Evolutionary conservation across 1,140 invertebrate species (phyloP), one percentile per base, ranked within the genome.

Genomic region (Megalopta genalis): DNA sequence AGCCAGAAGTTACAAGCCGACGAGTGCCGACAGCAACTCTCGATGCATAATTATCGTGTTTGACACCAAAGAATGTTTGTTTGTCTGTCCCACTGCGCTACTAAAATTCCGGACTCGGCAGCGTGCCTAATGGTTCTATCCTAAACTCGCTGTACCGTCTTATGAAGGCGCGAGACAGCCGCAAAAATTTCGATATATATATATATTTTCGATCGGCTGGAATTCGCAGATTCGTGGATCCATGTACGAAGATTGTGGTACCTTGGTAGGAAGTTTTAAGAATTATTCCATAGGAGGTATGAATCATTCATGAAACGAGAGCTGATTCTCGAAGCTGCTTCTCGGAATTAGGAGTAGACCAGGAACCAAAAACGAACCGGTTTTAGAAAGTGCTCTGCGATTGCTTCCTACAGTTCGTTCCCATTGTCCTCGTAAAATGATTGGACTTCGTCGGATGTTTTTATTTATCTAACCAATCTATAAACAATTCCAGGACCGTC

Each of bases 321-420:
- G 6, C 5, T n/a, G 18, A 12, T 42, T 5, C 1, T 0, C n/a
- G 27, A 42, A 46, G 16, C 25, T 27, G 16, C n/a, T 0, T 57
- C 12, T 21, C 12, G 5, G 25, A 71, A 71, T 52, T 42, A 23
- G 16, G 32, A 64, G 23, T 23, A 16, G 32, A 14, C 39, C n/a
- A 46, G 21, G 60, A 70, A n/a, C 52, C 8, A 54, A 67, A 60
- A 23, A 21, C n/a, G 4, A 12, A 64, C 76, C 60, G 32, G 68
- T 77, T 71, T 64, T 77, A 77, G 76, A 71, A 77, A 77, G 76
- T 71, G 27, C 59, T 63, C 6, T 18, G 46, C 9, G 32, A 10
- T 39, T 39, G 2, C 18, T 32, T 12, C 2, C 10, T 16, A 5
- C 0, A 32, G 32, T 32, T 2, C 32, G 32, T n/a, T n/a, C n/a